Evolutionary conservation across 2,113 vertebrate species (phyloP), one percentile per base, ranked within the genome.

Genomic region (Orycteropus afer): DNA sequence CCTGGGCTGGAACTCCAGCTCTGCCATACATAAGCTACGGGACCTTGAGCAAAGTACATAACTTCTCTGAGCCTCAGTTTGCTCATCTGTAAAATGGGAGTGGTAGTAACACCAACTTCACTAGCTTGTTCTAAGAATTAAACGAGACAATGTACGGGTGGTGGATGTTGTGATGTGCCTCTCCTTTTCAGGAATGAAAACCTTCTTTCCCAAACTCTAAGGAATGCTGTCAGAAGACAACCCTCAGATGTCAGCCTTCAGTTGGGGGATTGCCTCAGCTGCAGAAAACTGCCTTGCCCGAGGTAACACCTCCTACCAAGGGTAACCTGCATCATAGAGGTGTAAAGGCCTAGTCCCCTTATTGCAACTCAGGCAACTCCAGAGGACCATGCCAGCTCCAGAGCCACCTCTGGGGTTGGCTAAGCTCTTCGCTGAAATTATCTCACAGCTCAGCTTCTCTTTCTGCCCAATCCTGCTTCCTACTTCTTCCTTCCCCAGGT

Each of bases 21-120:
- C 71, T 9, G 5, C 37, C 37, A 1, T 3, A 25, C 45, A 37
- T 2, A 1, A 18, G 11, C 34, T 71, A 47, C 8, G 0, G 14
- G 79, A 73, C 78, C 74, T 53, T 40, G 29, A 59, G 23, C 32
- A 32, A 82, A 78, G 4, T 17, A 32, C 0, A 0, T n/a, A 37
- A 86, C 17, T 22, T 67, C 55, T 65, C 17, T 45, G 74, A 34
- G 23, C 42, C 94, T 80, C 37, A 0, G 25, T 86, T 78, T 89
- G 76, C 57, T 69, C 23, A 4, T 73, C 51, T 69, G 49, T 86
- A 42, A 90, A 91, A 57, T 17, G 61, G 57, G 42, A 27, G 37
- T 4, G 11, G 27, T 9, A 42, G 65, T 17, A 40, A 22, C 25
- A 61, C 5, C 40, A 20, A 29, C 47, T 37, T 53, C 51, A 29